Conservation (phyloP, 2,113 vertebrate genomes). For the Formicarius rufipectus region DNA sequence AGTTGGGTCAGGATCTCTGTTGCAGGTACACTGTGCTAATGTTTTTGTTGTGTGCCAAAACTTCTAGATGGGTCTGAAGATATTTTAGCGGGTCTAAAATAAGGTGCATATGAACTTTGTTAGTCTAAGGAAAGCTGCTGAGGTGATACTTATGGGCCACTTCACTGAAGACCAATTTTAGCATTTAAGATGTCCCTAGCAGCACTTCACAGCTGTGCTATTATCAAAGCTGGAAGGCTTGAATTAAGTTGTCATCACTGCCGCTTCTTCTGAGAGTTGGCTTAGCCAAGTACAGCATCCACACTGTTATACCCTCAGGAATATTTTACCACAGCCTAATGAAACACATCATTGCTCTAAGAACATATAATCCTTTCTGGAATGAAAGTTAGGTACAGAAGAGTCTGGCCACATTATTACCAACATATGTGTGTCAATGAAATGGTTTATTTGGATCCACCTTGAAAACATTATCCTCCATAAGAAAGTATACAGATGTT, state of each 20-base stretch:
- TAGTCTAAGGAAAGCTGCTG: background rate
- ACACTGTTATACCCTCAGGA: background rate
- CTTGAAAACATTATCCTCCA: conserved; percentile 11
- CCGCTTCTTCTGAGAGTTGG: background rate
- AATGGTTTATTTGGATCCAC: background rate
- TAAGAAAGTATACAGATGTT: background rate
- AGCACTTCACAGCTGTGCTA: background rate
- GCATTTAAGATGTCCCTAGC: background rate
- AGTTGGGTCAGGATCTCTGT: background rate
- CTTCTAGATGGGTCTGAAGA: background rate
- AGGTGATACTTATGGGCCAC: background rate
- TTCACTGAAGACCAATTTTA: background rate
- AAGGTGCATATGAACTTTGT: background rate
- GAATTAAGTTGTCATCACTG: conserved; percentile 7
- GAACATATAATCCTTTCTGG: background rate
- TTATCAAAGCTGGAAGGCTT: background rate
- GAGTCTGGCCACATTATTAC: background rate
- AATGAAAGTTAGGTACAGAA: background rate
- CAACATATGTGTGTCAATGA: background rate
- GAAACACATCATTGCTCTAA: conserved; percentile 8
- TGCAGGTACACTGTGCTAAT: background rate
- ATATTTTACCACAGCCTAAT: background rate
- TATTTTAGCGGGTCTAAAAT: background rate
- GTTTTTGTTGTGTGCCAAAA: background rate
- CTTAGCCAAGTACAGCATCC: background rate